Conservation (phyloP, 1,140 invertebrate genomes). For the Macrobrachium nipponense region DNA sequence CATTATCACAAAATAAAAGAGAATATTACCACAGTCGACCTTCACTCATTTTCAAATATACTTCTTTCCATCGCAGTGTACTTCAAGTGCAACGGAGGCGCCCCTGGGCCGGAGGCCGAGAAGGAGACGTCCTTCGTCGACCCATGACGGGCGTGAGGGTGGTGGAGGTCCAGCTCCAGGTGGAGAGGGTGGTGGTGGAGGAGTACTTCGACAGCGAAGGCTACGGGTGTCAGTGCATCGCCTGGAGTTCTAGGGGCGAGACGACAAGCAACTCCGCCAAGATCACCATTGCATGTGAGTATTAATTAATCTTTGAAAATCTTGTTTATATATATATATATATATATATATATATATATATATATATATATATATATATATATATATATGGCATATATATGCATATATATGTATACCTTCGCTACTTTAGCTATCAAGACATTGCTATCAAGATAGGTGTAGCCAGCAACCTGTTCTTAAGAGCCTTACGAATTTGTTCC, state of each 20-base stretch:
- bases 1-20: no score
- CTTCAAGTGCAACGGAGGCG: conserved; percentile 87
- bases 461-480: no score
- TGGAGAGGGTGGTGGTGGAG: conserved; percentile 88
- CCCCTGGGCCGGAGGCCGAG: conserved; percentile 25
- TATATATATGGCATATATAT: no score
- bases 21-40: not conserved
- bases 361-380: no score
- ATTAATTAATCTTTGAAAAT: conserved; percentile 7
- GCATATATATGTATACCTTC: no score
- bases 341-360: no score
- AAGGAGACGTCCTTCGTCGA: conserved; percentile 79
- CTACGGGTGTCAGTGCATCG: conserved; percentile 86
- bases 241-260: conserved; percentile 81
- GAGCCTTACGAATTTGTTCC: no score
- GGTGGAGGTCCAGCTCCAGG: conserved; percentile 86
- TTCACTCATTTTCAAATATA: not conserved
- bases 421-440: no score
- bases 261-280: conserved; percentile 85
- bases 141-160: conserved; percentile 85
- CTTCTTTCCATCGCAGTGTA: conserved; percentile 72
- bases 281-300: conserved; percentile 93
- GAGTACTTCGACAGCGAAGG: conserved; percentile 86
- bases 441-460: no score
- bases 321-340: not conserved